Percentiles rank a stretch among this genome's conserved stretches.
phyloP scores from a whole-genome alignment of 2,888 invertebrate genomes.

The Macropis europaea region DNA sequence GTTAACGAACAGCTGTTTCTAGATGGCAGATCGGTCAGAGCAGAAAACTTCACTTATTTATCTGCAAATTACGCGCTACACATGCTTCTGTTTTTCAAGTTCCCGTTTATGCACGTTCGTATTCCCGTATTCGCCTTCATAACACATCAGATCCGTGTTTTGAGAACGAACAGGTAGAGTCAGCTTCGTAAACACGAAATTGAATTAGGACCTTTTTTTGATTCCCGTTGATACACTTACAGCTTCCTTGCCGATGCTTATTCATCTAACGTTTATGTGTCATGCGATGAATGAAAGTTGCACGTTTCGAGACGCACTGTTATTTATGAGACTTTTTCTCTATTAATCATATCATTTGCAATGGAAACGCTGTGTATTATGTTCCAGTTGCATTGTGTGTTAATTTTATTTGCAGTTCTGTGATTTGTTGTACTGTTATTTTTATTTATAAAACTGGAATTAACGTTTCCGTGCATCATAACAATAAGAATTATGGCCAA shows the following conservation, averaged over 20 bases:
- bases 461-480: neutral
- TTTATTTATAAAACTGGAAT: neutral
- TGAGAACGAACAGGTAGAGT: neutral
- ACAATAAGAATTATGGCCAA: neutral
- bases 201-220: neutral
- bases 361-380: neutral
- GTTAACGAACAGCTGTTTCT: conserved; percentile 69
- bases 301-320: neutral
- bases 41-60: conserved; percentile 13
- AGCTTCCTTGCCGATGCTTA: neutral
- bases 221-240: neutral
- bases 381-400: neutral
- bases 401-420: neutral
- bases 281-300: neutral
- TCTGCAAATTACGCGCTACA: neutral
- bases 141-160: neutral
- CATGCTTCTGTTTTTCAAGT: conserved; percentile 2
- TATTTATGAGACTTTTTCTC: neutral
- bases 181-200: neutral
- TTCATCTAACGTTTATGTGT: neutral
- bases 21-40: conserved; percentile 54
- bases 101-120: conserved; percentile 1
- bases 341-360: neutral
- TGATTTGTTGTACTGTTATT: neutral
- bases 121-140: neutral